Percentiles rank a stretch among this genome's conserved stretches.
Conservation (phyloP, 1,140 invertebrate species). For the Halotydeus destructor region DNA sequence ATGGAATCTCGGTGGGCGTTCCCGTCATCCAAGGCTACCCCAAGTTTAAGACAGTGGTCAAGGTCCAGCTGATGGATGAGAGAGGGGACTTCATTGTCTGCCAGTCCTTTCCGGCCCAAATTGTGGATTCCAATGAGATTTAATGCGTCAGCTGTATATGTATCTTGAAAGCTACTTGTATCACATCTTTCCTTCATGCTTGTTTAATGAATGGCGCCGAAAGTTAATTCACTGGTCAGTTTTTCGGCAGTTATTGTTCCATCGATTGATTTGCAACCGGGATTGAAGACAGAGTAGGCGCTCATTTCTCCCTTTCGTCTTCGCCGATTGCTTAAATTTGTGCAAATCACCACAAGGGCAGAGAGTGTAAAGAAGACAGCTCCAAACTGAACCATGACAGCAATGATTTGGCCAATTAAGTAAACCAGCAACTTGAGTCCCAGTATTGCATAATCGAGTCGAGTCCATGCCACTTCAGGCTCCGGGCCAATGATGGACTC, state of each 20-base stretch:
- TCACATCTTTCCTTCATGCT: no score
- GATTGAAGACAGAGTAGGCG: conserved; percentile 95
- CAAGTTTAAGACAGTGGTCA: no score
- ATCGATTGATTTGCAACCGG: conserved; percentile 69
- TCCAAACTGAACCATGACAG: conserved; percentile 60
- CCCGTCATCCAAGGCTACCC: no score
- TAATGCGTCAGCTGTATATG: no score
- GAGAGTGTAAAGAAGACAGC: conserved; percentile 67
- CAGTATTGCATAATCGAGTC: not conserved
- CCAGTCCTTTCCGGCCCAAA: no score
- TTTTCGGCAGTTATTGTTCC: conserved; percentile 87
- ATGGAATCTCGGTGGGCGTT: no score
- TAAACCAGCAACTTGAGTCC: conserved; percentile 5
- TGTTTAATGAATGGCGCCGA: conserved; percentile 28
- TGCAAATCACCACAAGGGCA: conserved; percentile 51
- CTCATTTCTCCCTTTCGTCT: conserved; percentile 53
- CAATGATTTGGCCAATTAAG: not conserved
- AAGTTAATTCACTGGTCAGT: conserved; percentile 62
- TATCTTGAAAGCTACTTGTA: no score
- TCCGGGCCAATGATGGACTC: no score
- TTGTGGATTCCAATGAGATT: no score
- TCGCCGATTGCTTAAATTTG: conserved; percentile 51
- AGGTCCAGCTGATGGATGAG: no score
- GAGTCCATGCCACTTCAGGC: conserved; percentile 1
- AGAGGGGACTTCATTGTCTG: no score